phyloP scores from a whole-genome alignment of 2,113 vertebrate genomes.

The Phoxinus phoxinus region DNA sequence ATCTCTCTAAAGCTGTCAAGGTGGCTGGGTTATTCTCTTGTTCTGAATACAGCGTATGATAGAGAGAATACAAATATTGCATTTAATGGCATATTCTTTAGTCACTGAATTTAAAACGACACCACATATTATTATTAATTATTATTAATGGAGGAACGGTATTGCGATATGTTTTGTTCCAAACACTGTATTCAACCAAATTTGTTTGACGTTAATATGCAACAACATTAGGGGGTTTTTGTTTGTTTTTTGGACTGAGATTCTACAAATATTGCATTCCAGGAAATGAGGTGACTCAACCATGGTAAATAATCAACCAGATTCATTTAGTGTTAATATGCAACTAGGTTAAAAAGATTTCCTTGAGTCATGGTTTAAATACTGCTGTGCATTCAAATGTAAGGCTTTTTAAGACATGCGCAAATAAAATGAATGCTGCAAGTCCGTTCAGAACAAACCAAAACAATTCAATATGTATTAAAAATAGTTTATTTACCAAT shows the following conservation, averaged over 20 bases:
- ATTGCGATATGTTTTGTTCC: not conserved
- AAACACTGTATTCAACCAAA: not conserved
- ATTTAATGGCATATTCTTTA: constrained; percentile 15
- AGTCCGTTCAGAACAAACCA: no score
- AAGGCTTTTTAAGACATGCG: no score
- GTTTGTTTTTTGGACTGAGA: not conserved
- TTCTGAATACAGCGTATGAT: not conserved
- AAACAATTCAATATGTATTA: no score
- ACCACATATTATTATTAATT: not conserved
- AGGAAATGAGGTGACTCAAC: not conserved
- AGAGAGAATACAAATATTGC: constrained; percentile 25
- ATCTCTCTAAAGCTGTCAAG: constrained; percentile 32
- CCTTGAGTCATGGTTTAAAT: constrained; percentile 8
- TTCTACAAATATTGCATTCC: not conserved
- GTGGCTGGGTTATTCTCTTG: constrained; percentile 24
- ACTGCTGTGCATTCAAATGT: not conserved
- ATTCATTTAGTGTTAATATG: not conserved
- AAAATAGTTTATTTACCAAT: no score
- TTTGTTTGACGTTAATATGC: not conserved
- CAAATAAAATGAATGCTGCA: no score
- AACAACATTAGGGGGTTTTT: not conserved
- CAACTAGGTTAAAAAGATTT: not conserved
- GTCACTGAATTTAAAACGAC: not conserved
- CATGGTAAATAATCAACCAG: not conserved
- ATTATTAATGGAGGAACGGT: not conserved